A percentile compares a stretch with the other conserved stretches of the same genome.
phyloP scores from a whole-genome alignment of 2,888 invertebrate genomes.

The Brachycybe producta region DNA sequence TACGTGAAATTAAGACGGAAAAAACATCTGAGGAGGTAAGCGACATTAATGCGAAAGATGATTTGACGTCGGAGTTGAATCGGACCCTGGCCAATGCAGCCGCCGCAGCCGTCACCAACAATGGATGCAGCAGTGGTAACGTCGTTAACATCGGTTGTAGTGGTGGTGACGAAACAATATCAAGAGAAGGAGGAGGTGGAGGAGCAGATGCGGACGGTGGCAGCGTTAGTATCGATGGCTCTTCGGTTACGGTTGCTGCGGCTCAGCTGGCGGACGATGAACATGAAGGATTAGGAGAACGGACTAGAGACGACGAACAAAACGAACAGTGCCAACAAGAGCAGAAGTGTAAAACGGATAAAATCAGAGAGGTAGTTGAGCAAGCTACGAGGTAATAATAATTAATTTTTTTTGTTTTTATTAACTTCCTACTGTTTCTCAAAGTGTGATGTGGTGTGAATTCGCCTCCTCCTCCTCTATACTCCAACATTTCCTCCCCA shows the following conservation, averaged over 20 bases:
- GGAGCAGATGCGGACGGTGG: not conserved
- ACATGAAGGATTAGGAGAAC: not conserved
- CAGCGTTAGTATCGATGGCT: no score
- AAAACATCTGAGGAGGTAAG: not conserved
- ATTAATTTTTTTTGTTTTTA: not conserved
- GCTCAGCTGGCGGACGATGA: constrained; percentile 1
- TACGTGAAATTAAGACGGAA: constrained; percentile 4
- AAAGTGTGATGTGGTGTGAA: not conserved
- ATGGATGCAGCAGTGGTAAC: no score
- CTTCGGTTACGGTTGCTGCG: no score
- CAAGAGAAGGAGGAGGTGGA: not conserved
- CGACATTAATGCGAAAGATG: not conserved
- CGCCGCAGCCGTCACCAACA: constrained; percentile 7
- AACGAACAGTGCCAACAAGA: constrained; percentile 8
- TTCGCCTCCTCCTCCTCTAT: not conserved
- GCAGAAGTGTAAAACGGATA: constrained; percentile 19
- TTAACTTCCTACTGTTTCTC: not conserved
- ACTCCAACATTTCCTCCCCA: not conserved
- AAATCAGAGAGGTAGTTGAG: constrained; percentile 49
- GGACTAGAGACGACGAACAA: not conserved
- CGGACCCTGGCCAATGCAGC: constrained; percentile 2
- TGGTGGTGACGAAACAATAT: no score
- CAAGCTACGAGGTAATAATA: constrained; percentile 46
- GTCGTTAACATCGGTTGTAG: no score
- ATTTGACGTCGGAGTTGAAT: constrained; percentile 11